A percentile compares a stretch with the other conserved stretches of the same genome.
phyloP scores from a whole-genome alignment of 2,797 vertebrate genomes.

The Channa striata region DNA sequence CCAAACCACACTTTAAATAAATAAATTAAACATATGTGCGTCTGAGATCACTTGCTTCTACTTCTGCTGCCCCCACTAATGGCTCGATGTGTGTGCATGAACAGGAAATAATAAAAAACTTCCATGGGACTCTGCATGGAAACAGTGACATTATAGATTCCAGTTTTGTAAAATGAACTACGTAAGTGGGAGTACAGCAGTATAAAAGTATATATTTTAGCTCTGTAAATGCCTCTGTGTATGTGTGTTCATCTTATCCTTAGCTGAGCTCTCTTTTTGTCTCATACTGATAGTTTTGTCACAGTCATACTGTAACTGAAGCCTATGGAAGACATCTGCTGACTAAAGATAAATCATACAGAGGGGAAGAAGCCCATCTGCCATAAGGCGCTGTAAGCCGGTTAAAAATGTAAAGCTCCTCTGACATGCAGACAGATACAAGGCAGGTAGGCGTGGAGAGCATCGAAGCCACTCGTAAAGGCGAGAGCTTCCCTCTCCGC shows the following conservation, averaged over 20 bases:
- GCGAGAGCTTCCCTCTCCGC: conserved; percentile 36
- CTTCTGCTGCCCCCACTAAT: conserved; percentile 3
- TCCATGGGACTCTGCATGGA: background rate
- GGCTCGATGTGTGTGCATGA: background rate
- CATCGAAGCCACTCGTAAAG: conserved; percentile 53
- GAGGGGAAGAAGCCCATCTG: conserved; percentile 19
- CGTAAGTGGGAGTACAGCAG: background rate
- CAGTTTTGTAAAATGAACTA: background rate
- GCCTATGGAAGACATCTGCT: conserved; percentile 53
- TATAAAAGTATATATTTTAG: background rate
- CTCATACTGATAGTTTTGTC: conserved; percentile 41
- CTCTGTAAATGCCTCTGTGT: conserved; percentile 6
- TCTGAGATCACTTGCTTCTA: conserved; percentile 7
- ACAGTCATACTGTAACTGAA: conserved; percentile 45
- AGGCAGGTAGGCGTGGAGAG: conserved; percentile 31
- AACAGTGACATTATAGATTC: background rate
- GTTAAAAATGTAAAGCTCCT: conserved; percentile 64
- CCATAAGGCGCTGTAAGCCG: conserved; percentile 42
- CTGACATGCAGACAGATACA: conserved; percentile 34
- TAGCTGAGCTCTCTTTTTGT: conserved; percentile 10
- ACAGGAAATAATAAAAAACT: background rate
- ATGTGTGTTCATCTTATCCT: conserved; percentile 1
- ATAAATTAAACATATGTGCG: conserved; percentile 10
- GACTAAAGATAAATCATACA: conserved; percentile 57
- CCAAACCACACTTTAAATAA: conserved; percentile 9